Conservation (phyloP, 2,113 vertebrate species). For the Saccopteryx leptura region DNA sequence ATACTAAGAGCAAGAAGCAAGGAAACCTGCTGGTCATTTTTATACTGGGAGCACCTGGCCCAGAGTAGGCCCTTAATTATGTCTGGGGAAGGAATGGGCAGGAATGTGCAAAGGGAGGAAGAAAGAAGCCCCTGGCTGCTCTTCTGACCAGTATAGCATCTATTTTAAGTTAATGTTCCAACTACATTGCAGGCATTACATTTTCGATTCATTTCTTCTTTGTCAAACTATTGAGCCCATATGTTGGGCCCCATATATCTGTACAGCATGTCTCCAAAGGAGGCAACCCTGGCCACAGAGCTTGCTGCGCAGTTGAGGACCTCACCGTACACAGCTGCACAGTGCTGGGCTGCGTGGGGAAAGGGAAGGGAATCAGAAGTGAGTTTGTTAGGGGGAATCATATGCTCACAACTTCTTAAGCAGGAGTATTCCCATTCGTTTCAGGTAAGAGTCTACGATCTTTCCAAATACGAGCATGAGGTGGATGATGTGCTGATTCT, state of each 20-base stretch:
- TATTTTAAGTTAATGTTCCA: neutral
- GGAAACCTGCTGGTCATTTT: neutral
- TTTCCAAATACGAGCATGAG: conserved; percentile 93
- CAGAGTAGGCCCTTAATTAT: neutral
- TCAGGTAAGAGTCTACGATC: conserved; percentile 95
- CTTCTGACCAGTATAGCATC: neutral
- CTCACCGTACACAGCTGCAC: neutral
- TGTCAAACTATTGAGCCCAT: neutral
- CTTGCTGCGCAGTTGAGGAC: neutral
- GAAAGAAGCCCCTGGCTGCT: neutral
- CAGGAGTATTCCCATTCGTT: conserved; percentile 36
- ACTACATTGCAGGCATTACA: neutral
- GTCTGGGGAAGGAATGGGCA: neutral
- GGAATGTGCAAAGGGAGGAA: neutral
- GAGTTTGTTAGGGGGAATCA: neutral
- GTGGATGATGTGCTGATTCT: conserved; percentile 96
- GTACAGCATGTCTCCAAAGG: neutral
- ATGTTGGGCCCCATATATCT: neutral
- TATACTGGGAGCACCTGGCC: neutral
- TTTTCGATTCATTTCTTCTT: conserved; percentile 8
- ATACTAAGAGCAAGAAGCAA: neutral
- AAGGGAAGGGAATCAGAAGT: neutral
- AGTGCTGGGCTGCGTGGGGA: neutral
- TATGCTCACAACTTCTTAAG: neutral
- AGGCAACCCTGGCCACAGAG: neutral